Evolutionary conservation across 2,888 invertebrate genomes (phyloP), one percentile per base, ranked within the genome.

Genomic region (Orthosia incerta): DNA sequence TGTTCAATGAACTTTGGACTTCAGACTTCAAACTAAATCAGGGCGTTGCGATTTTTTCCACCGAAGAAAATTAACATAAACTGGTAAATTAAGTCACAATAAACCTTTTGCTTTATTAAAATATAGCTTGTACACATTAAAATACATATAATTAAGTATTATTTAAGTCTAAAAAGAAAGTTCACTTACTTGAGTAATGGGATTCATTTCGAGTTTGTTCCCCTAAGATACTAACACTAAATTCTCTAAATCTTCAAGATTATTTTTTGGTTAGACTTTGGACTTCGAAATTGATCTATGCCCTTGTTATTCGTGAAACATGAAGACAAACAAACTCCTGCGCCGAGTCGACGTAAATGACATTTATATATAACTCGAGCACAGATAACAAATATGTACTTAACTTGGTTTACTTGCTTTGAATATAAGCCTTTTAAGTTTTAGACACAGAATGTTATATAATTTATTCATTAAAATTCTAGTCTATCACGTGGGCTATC

Each of bases 111-210:
- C 4, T 39, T 3, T 31, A 20, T 16, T 11, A 16, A 45, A 31
- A 39, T 39, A 15, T 46, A 12, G 9, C 31, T 7, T 2, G n/a
- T 12, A 2, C 0, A 23, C 11, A 23, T 3, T 16, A n/a, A 53
- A 57, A 59, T 11, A 23, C 4, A 16, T 46, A 5, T 4, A 55
- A 31, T 5, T n/a, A 53, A 1, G 5, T n/a, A 39, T 3, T 20
- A 53, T 9, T 12, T 48, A 46, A 2, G 2, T 2, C 2, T 31
- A 71, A 77, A 65, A 66, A 63, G 0, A 72, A 79, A 74, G 20
- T 63, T 73, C 26, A 88, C 93, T 92, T 89, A 93, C 94, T 87
- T 93, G 92, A 59, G 86, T 88, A 18, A 94, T 79, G 20, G 94
- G 93, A 89, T 94, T 93, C 94, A 94, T 94, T 70, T 73, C 85